Conservation (phyloP, 2,113 vertebrate genomes). For the Pygoscelis adeliae region DNA sequence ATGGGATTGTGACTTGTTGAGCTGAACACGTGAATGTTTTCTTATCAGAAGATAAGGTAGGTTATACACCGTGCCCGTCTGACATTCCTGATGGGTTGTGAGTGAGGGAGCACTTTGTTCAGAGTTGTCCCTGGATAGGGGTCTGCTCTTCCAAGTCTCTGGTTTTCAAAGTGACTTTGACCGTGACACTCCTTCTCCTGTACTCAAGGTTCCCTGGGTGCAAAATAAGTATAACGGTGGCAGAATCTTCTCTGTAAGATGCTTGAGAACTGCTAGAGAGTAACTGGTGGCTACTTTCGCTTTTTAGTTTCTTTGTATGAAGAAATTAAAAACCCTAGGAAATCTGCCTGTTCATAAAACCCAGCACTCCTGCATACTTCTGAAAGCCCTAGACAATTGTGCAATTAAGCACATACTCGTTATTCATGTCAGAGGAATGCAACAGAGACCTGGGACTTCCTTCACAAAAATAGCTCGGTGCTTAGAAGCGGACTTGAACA, state of each 20-base stretch:
- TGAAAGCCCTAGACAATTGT: not conserved
- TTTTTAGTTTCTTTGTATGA: not conserved
- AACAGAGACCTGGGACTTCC: not conserved
- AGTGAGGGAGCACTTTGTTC: not conserved
- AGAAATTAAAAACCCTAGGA: not conserved
- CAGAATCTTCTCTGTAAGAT: not conserved
- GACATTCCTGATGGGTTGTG: not conserved
- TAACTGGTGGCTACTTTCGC: not conserved
- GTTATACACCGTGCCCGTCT: fast-evolving
- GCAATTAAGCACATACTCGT: not conserved
- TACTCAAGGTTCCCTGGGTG: not conserved
- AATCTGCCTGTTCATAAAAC: not conserved
- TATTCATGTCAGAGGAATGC: not conserved
- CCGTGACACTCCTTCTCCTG: not conserved
- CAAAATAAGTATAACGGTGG: not conserved
- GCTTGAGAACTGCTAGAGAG: not conserved
- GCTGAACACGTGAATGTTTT: not conserved
- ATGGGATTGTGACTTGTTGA: fast-evolving
- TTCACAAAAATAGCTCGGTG: not conserved
- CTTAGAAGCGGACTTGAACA: not conserved
- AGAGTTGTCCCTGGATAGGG: not conserved
- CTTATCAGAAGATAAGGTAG: not conserved
- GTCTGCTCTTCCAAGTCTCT: not conserved
- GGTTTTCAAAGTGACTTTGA: not conserved
- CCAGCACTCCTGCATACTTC: not conserved